Evolutionary conservation across 2,797 vertebrate genomes (phyloP).

Genomic region (Denticeps clupeoides): DNA sequence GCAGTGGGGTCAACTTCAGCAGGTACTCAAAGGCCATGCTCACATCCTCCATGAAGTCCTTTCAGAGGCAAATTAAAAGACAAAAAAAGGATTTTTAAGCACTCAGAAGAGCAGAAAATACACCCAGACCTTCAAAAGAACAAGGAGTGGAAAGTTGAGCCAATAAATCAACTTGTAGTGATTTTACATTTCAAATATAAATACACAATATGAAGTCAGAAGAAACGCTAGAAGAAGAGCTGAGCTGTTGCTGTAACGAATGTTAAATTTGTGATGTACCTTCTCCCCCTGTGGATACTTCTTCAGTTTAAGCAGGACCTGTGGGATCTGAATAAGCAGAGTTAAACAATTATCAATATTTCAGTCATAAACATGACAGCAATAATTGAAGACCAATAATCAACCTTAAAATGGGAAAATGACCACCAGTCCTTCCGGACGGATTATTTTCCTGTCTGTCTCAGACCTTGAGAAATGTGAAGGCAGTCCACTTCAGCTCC

Average conservation of each 20-base stretch:
- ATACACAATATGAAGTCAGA: no score
- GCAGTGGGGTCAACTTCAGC: slow-evolving; percentile 83
- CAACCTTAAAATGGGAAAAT: background rate
- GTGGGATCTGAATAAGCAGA: slow-evolving; percentile 69
- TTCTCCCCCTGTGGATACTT: slow-evolving; percentile 84
- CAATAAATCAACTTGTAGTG: no score
- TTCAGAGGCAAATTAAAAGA: background rate
- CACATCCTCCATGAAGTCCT: slow-evolving; percentile 94
- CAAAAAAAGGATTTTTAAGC: no score
- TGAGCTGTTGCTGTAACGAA: background rate
- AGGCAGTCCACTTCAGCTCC: slow-evolving; percentile 97
- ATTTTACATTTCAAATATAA: no score
- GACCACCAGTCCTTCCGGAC: background rate
- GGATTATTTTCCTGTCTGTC: background rate
- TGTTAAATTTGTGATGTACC: slow-evolving; percentile 72
- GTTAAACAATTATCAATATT: background rate
- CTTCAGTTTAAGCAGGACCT: slow-evolving; percentile 87
- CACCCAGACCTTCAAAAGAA: no score
- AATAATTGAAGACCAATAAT: background rate
- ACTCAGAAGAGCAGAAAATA: no score
- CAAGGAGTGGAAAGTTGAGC: no score
- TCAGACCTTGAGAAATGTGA: slow-evolving; percentile 90
- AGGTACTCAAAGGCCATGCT: slow-evolving; percentile 85
- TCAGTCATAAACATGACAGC: background rate
- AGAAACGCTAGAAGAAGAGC: background rate